Conservation (phyloP, 1,140 invertebrate species). For the Drosophila burlai region DNA sequence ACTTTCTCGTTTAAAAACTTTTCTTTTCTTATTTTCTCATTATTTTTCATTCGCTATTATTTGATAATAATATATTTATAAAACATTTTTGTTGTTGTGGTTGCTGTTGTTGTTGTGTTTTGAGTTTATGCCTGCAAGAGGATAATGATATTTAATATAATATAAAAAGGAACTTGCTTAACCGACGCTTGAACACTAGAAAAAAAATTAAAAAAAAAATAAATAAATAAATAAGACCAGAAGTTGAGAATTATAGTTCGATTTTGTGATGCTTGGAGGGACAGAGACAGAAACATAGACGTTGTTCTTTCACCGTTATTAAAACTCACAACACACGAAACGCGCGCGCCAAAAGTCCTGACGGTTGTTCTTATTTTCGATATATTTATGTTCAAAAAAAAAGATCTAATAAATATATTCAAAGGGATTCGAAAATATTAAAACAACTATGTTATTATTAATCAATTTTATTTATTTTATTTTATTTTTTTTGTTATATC, state of each 20-base stretch:
- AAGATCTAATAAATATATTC: neutral
- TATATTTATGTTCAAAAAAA: neutral
- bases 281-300: neutral
- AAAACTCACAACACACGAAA: constrained; percentile 17
- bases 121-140: constrained; percentile 70
- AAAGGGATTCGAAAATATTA: constrained; percentile 5
- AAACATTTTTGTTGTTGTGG: constrained; percentile 67
- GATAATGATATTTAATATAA: constrained; percentile 22
- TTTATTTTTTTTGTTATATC: constrained; percentile 36
- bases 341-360: constrained; percentile 17
- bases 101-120: constrained; percentile 54
- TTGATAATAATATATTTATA: constrained; percentile 69
- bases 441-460: neutral
- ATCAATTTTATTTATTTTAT: constrained; percentile 12
- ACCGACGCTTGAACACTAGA: constrained; percentile 32
- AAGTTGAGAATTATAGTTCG: constrained; percentile 10
- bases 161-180: constrained; percentile 27
- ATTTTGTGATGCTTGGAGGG: neutral
- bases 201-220: constrained; percentile 37
- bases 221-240: too few relatives aligned
- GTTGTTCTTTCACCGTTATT: constrained; percentile 9
- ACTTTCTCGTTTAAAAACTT: constrained; percentile 34
- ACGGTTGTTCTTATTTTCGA: neutral
- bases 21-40: constrained; percentile 20
- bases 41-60: constrained; percentile 16